Base-by-base conservation (phyloP, 2,797 vertebrate genomes). In the Limosa lapponica region DNA sequence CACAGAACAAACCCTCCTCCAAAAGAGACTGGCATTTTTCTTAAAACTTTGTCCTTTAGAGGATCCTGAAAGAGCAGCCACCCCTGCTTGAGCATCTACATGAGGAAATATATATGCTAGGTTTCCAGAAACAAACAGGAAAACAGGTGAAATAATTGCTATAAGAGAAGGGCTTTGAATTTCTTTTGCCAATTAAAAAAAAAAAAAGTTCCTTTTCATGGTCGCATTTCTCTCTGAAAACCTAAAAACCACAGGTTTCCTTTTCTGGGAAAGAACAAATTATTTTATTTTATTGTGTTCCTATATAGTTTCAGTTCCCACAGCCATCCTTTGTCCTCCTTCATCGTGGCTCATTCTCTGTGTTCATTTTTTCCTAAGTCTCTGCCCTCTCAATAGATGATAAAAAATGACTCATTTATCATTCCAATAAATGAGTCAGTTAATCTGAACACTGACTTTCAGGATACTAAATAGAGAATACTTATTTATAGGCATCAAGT, bases 391-490 rank as follows among this genome's bases (percentile, higher is more conserved):
- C 59, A 77, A 66, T n/a, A 71, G 18, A 23, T 93, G 41, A 36
- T 72, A 57, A 79, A 65, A 93, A 59, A 10, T 1, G 10, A 69
- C 46, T 85, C 71, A 65, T 88, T 94, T 77, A 61, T 82, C 74
- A 57, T 92, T 89, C 22, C 54, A 79, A 19, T 39, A 74, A 86
- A 44, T 79, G 44, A 93, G 52, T 73, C 69, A 54, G 55, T 91
- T 93, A 83, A 90, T 78, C 54, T 84, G 51, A 84, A 87, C 66
- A 58, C 16, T 78, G 77, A 69, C 41, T 89, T 90, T 69, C 54
- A 65, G 77, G 61, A 72, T 69, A 72, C 16, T 93, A 74, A 93
- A 86, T 57, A 87, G 13, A 82, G 80, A 89, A 83, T 57, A 34
- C 7, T 61, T 94, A 83, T 92, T 93, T 88, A 84, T 72, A 89